Conservation (phyloP, 2,888 invertebrate species). For the Synanthedon myopaeformis region DNA sequence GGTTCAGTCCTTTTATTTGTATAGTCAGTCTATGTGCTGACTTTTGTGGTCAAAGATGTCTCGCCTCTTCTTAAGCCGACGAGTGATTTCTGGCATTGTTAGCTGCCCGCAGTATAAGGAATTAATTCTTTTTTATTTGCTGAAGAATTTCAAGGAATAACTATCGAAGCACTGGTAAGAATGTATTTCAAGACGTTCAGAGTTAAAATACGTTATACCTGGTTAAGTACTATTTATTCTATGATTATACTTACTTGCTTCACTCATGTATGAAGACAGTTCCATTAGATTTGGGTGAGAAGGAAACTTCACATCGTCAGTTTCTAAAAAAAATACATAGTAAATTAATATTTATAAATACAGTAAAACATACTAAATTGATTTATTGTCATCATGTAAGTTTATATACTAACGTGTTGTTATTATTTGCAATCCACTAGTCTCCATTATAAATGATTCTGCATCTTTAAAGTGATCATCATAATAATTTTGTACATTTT, state of each 20-base stretch:
- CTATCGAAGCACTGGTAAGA: too few species aligned
- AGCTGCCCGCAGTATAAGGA: too few species aligned
- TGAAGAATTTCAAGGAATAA: neutral
- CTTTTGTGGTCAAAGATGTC: too few species aligned
- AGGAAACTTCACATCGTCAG: conserved; percentile 51
- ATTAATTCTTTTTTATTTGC: conserved; percentile 1
- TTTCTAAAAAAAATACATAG: conserved; percentile 24
- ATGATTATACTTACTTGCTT: conserved; percentile 53
- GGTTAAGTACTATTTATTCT: too few species aligned
- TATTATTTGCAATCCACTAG: conserved; percentile 60
- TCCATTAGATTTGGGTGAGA: conserved; percentile 60
- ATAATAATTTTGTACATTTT: conserved; percentile 51
- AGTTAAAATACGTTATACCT: neutral
- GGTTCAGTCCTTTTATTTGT: too few species aligned
- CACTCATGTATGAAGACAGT: conserved; percentile 60
- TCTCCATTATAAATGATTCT: conserved; percentile 82
- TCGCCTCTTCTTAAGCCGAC: too few species aligned
- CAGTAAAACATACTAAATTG: conserved; percentile 1
- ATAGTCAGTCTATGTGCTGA: too few species aligned
- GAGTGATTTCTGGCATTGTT: too few species aligned
- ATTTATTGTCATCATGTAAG: neutral
- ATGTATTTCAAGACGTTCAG: too few species aligned
- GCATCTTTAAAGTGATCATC: conserved; percentile 81
- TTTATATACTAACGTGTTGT: conserved; percentile 42
- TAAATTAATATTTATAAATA: neutral